Evolutionary conservation across 2,113 vertebrate species (phyloP).

Genomic region (Phyllopteryx taeniolatus): DNA sequence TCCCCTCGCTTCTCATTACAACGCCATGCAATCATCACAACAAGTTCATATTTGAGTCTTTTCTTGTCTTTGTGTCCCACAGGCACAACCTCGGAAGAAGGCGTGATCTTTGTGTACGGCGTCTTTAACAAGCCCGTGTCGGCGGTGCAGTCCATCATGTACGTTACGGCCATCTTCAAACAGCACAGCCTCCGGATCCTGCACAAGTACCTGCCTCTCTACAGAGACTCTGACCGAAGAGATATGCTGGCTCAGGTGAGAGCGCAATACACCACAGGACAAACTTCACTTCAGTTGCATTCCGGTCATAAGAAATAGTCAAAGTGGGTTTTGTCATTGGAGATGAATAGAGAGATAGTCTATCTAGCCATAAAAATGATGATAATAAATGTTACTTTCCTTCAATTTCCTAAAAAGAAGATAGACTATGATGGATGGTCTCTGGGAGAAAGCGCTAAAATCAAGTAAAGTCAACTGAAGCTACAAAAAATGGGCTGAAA

Average conservation of each 20-base stretch:
- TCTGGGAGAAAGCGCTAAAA: too few relatives aligned
- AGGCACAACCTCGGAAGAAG: conserved; percentile 78
- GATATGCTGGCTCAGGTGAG: conserved; percentile 74
- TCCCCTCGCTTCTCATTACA: background rate
- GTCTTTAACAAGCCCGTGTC: conserved; percentile 69
- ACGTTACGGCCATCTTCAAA: conserved; percentile 74
- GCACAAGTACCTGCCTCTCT: conserved; percentile 70
- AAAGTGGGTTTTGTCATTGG: too few relatives aligned
- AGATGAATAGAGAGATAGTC: too few relatives aligned
- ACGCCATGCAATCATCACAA: background rate
- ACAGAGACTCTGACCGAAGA: conserved; percentile 59
- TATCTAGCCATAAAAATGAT: too few relatives aligned
- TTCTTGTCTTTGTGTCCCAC: background rate
- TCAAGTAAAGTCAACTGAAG: too few relatives aligned
- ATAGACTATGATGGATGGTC: too few relatives aligned
- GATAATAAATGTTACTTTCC: too few relatives aligned
- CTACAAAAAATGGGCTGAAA: too few relatives aligned
- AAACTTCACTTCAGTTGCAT: background rate
- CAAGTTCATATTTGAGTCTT: background rate
- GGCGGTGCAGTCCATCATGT: conserved; percentile 59
- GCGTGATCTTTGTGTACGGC: conserved; percentile 68
- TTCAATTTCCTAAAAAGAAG: too few relatives aligned
- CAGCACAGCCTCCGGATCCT: conserved; percentile 69
- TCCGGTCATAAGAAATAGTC: too few relatives aligned
- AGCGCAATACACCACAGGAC: background rate